phyloP scores from a whole-genome alignment of 2,888 invertebrate genomes.

The Oxystoma pomonae region DNA sequence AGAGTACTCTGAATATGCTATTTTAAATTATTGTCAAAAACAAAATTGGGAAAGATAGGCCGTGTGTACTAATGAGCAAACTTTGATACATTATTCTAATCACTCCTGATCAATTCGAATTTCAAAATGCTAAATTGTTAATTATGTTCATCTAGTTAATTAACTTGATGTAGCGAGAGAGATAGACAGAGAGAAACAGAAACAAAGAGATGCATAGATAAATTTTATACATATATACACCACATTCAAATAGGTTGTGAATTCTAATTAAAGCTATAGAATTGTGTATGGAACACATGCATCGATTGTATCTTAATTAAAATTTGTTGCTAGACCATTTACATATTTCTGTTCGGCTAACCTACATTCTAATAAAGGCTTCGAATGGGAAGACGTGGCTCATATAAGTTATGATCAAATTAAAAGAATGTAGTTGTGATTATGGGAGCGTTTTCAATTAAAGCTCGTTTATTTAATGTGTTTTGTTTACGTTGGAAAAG shows the following conservation, averaged over 20 bases:
- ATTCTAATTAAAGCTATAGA: conserved; percentile 21
- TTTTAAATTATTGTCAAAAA: too few relatives aligned
- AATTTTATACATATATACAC: conserved; percentile 10
- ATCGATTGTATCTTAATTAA: conserved; percentile 27
- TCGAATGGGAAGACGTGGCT: not conserved
- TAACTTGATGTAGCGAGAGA: conserved; percentile 12
- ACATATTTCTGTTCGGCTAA: conserved; percentile 22
- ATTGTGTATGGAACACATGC: conserved; percentile 16
- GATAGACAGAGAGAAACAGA: conserved; percentile 8
- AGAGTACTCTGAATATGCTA: too few relatives aligned
- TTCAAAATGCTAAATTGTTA: not conserved
- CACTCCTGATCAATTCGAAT: too few relatives aligned
- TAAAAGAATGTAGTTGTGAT: too few relatives aligned
- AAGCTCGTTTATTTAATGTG: too few relatives aligned
- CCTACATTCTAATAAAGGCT: conserved; percentile 21
- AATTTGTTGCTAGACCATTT: conserved; percentile 24
- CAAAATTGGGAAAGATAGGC: too few relatives aligned
- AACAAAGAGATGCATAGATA: conserved; percentile 11
- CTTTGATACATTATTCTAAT: too few relatives aligned
- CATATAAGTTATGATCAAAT: conserved; percentile 18
- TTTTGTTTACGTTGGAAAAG: too few relatives aligned
- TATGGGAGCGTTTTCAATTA: too few relatives aligned
- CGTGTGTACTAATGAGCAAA: too few relatives aligned
- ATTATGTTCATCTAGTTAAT: conserved; percentile 13
- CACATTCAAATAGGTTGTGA: conserved; percentile 6